Evolutionary conservation across 2,113 vertebrate species (phyloP), one percentile per base, ranked within the genome.

Genomic region (Ceyx margarethae): DNA sequence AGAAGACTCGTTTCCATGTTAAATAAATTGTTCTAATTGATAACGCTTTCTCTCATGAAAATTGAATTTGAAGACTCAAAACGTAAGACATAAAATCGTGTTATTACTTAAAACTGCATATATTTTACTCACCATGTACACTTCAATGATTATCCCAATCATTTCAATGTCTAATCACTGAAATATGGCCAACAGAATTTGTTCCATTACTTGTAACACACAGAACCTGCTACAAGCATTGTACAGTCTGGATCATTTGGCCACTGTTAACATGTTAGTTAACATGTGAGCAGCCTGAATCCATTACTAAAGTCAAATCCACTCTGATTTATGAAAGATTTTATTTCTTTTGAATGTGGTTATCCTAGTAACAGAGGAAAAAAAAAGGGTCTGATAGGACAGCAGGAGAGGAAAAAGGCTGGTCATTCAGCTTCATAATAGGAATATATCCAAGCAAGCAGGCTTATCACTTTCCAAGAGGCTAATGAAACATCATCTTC

Each of bases 401-500:
- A 87, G 75, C 9, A 74, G 60, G 80, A 96, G 90, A 77, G 62
- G 93, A 94, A 93, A 67, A 94, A 91, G 90, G 53, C 6, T 62
- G 8, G 85, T 94, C 56, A 83, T 79, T 96, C 53, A 51, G 68
- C 78, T 94, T 95, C 66, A 54, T 87, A 89, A 81, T 64, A 76
- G 57, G 40, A 89, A 78, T 31, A 71, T 78, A 45, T 5, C 42
- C 87, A 85, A 92, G 61, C 71, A 94, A 92, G 57, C 83, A 87
- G 56, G 37, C 67, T 89, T 94, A 91, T 64, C 87, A 85, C 48
- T 81, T 75, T 84, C 46, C 90, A 95, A 96, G 67, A 62, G 58
- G 83, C 76, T 96, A 96, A 96, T 90, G 80, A 96, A 97, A 94
- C 68, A 88, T 87, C 91, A 95, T 88, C 91, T 94, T 87, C 67